phyloP scores from a whole-genome alignment of 2,888 invertebrate species.

The Tetragnatha montana region DNA sequence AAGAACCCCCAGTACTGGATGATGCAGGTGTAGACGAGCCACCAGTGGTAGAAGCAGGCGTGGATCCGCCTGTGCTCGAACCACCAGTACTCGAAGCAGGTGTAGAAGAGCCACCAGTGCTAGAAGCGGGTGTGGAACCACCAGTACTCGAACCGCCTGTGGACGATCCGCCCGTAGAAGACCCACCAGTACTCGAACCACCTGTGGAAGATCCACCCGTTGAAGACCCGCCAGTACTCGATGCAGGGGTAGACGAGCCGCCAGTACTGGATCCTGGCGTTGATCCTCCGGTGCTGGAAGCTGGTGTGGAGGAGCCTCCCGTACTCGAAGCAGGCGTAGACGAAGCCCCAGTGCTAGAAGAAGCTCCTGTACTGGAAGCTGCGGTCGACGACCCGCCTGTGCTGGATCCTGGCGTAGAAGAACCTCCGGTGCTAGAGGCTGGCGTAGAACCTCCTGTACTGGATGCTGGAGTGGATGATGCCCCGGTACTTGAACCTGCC shows the following conservation, averaged over 20 bases:
- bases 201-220: neutral
- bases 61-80: too few relatives aligned
- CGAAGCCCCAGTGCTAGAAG: neutral
- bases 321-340: neutral
- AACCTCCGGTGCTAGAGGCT: neutral
- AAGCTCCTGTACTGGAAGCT: neutral
- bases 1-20: neutral
- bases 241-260: neutral
- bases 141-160: neutral
- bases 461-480: neutral
- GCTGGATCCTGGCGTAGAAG: neutral
- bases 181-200: slow-evolving; percentile 4
- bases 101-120: neutral
- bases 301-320: neutral
- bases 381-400: neutral
- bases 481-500: neutral
- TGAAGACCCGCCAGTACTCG: neutral
- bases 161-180: too few relatives aligned
- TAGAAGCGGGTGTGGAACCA: neutral
- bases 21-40: neutral
- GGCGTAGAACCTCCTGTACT: neutral
- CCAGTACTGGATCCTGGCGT: slow-evolving; percentile 1
- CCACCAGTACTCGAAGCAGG: neutral
- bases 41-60: neutral
- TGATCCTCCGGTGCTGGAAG: neutral